A percentile compares a stretch with the other conserved stretches of the same genome.
Conservation (phyloP, 2,888 invertebrate genomes). For the Trichogramma dendrolimi region DNA sequence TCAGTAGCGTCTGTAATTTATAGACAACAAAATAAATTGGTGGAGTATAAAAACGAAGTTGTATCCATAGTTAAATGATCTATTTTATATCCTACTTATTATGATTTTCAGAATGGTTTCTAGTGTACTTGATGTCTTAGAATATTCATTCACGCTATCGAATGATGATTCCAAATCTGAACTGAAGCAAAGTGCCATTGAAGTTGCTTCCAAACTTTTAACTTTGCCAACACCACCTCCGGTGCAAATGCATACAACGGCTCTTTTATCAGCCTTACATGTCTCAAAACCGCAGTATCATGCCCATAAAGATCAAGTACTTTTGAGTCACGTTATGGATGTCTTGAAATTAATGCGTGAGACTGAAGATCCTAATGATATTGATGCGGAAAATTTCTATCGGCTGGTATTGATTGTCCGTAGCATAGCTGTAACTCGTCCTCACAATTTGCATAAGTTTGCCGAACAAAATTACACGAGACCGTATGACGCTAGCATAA, state of each 20-base stretch:
- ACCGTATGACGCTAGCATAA: slow-evolving; percentile 43
- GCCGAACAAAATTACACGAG: slow-evolving; percentile 60
- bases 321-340: slow-evolving; percentile 71
- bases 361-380: slow-evolving; percentile 61
- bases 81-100: not conserved
- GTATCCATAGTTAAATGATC: not conserved
- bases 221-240: slow-evolving; percentile 68
- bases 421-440: slow-evolving; percentile 79
- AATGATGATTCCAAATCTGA: slow-evolving; percentile 54
- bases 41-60: not conserved
- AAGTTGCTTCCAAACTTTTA: slow-evolving; percentile 64
- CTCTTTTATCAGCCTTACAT: slow-evolving; percentile 76
- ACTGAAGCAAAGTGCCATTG: slow-evolving; percentile 59
- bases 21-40: not conserved
- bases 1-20: slow-evolving; percentile 3
- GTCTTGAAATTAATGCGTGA: slow-evolving; percentile 65
- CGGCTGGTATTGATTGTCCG: slow-evolving; percentile 78
- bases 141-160: slow-evolving; percentile 64
- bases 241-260: slow-evolving; percentile 76
- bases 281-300: slow-evolving; percentile 73
- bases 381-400: slow-evolving; percentile 89
- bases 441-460: slow-evolving; percentile 72
- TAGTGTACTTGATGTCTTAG: slow-evolving; percentile 68
- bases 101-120: slow-evolving; percentile 59
- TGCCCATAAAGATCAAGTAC: slow-evolving; percentile 85